phyloP scores from a whole-genome alignment of 2,797 vertebrate species.

The Vespertilio murinus region DNA sequence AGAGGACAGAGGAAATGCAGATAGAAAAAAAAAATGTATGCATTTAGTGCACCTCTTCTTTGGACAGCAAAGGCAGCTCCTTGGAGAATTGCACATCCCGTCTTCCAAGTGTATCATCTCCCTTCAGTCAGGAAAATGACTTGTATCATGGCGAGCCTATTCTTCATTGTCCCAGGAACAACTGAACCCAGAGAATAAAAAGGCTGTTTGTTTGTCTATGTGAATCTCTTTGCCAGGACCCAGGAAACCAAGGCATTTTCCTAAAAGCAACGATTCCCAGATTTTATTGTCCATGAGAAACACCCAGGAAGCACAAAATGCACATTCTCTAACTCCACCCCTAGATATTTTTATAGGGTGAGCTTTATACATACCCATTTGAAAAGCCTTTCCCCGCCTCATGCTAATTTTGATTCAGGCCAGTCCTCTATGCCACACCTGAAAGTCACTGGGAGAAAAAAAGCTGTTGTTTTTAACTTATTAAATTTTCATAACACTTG shows the following conservation, averaged over 20 bases:
- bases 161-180: background rate
- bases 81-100: background rate
- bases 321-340: background rate
- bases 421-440: background rate
- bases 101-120: background rate
- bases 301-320: background rate
- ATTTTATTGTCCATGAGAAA: background rate
- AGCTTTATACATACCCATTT: background rate
- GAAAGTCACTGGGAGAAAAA: background rate
- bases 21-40: background rate
- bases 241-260: background rate
- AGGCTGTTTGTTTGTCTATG: background rate
- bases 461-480: background rate
- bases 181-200: background rate
- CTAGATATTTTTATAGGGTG: background rate
- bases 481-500: background rate
- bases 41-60: background rate
- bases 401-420: background rate
- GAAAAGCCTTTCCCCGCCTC: fast-evolving
- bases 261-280: background rate
- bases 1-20: background rate
- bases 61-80: background rate
- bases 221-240: background rate
- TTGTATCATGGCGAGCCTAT: background rate
- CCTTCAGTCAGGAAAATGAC: background rate